phyloP scores from a whole-genome alignment of 2,797 vertebrate genomes.

The Darevskia nairensis region DNA sequence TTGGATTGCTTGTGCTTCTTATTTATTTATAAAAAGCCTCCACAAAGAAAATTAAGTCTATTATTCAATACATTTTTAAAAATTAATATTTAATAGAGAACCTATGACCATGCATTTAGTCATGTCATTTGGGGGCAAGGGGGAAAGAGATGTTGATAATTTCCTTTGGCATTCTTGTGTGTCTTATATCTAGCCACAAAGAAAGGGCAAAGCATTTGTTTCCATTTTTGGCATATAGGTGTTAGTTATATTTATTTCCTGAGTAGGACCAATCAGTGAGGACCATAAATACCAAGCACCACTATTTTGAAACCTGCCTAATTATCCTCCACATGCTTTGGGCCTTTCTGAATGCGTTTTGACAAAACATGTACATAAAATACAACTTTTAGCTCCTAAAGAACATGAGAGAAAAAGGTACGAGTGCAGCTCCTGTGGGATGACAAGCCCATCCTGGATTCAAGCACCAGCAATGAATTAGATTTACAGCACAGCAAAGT shows the following conservation, averaged over 20 bases:
- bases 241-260: background rate
- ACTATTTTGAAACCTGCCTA: background rate
- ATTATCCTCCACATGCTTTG: background rate
- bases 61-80: background rate
- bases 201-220: background rate
- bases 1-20: background rate
- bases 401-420: background rate
- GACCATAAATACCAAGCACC: background rate
- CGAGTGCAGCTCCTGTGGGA: too few relatives aligned
- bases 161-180: background rate
- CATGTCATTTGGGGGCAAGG: background rate
- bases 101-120: background rate
- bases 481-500: background rate
- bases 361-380: background rate
- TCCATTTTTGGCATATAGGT: background rate
- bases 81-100: conserved; percentile 3
- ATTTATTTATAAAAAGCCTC: background rate
- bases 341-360: background rate
- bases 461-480: background rate
- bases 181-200: background rate
- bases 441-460: background rate
- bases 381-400: background rate
- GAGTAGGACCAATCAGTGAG: background rate
- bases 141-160: background rate
- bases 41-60: background rate